These are phyloP conservation scores for Drosophila insularis DNA, from an alignment of 1,140 invertebrate species.

Conservation along the genomic window DNA sequence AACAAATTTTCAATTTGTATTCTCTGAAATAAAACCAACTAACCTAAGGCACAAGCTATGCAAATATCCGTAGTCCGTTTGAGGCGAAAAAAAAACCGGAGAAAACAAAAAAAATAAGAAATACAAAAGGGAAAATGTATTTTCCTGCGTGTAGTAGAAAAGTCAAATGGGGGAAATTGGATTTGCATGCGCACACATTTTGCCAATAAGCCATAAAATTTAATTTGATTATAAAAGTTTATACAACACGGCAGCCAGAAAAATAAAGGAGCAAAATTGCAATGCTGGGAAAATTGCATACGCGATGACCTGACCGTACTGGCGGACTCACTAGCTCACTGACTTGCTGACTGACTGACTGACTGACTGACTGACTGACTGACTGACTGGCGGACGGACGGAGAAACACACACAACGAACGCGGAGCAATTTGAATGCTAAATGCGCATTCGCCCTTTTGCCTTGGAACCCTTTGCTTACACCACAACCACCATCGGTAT, in stretches of 20 bases:
- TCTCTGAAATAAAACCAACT: neutral
- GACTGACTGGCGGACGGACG: slow-evolving; percentile 24
- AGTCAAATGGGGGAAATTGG: slow-evolving; percentile 43
- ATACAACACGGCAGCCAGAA: slow-evolving; percentile 35
- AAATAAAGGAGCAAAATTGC: slow-evolving; percentile 2
- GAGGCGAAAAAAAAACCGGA: neutral
- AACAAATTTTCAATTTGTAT: slow-evolving; percentile 16
- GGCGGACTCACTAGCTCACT: slow-evolving; percentile 13
- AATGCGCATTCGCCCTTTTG: slow-evolving; percentile 36
- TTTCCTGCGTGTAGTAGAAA: slow-evolving; percentile 17
- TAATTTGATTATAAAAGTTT: slow-evolving; percentile 67
- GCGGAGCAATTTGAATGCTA: slow-evolving; percentile 52
- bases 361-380: slow-evolving; percentile 23
- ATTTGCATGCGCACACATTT: slow-evolving; percentile 55
- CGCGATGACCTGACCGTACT: slow-evolving; percentile 12
- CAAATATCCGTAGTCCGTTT: neutral
- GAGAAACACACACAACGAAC: slow-evolving; percentile 10
- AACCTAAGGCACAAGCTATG: slow-evolving; percentile 9
- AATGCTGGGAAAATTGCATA: slow-evolving; percentile 34
- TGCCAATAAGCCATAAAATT: slow-evolving; percentile 65
- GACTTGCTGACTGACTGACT: slow-evolving; percentile 12
- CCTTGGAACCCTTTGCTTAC: neutral
- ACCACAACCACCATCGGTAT: neutral
- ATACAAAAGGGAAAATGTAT: slow-evolving; percentile 8
- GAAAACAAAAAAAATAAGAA: neutral